A percentile compares a stretch with the other conserved stretches of the same genome.
Conservation (phyloP, 2,888 invertebrate genomes). For the Blastobasis lacticolella region DNA sequence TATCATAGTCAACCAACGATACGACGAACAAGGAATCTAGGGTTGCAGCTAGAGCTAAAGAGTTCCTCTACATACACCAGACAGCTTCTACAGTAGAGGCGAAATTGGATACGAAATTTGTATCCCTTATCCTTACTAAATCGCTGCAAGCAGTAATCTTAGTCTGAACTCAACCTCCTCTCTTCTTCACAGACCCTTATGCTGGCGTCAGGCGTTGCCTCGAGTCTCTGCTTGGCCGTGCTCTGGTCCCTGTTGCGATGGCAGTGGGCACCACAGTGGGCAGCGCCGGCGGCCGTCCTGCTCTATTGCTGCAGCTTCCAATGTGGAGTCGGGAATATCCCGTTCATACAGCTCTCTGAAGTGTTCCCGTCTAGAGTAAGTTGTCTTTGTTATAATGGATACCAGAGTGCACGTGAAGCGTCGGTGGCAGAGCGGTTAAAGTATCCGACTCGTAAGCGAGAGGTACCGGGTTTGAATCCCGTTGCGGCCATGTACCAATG, state of each 20-base stretch:
- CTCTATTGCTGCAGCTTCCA: slow-evolving; percentile 33
- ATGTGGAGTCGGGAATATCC: slow-evolving; percentile 36
- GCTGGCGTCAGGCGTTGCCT: slow-evolving; percentile 21
- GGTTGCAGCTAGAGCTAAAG: not conserved
- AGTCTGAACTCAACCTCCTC: not conserved
- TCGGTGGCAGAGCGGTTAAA: too few relatives aligned
- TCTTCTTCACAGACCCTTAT: slow-evolving; percentile 26
- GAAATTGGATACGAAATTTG: too few relatives aligned
- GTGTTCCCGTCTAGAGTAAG: slow-evolving; percentile 29
- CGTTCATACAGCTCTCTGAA: slow-evolving; percentile 28
- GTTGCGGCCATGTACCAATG: too few relatives aligned
- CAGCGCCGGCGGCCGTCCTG: slow-evolving; percentile 33
- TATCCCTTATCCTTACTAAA: not conserved
- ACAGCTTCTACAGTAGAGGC: not conserved
- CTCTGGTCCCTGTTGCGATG: slow-evolving; percentile 29
- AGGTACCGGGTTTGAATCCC: too few relatives aligned
- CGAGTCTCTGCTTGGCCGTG: slow-evolving; percentile 21
- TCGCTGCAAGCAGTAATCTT: not conserved
- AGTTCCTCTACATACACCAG: not conserved
- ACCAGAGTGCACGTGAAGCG: too few relatives aligned
- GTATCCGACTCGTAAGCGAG: too few relatives aligned
- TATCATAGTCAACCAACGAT: too few relatives aligned
- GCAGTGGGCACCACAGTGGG: slow-evolving; percentile 33
- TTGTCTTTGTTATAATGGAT: not conserved
- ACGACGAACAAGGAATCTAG: too few relatives aligned